phyloP scores from a whole-genome alignment of 2,797 vertebrate genomes.

The Hybognathus amarus region DNA sequence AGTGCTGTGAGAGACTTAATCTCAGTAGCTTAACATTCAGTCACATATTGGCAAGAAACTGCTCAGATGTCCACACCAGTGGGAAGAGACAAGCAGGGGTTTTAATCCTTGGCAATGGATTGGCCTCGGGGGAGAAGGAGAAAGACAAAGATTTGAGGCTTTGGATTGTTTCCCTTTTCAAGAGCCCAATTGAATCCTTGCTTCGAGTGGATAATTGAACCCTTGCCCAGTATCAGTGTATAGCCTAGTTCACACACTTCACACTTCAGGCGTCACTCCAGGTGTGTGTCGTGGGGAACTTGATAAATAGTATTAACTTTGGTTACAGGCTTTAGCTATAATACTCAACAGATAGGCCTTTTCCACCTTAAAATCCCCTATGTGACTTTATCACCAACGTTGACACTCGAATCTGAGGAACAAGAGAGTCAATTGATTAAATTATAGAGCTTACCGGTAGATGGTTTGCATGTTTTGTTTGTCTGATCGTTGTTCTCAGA shows the following conservation, averaged over 20 bases:
- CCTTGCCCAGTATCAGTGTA: conserved; percentile 37
- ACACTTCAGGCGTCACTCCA: conserved; percentile 33
- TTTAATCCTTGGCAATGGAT: conserved; percentile 41
- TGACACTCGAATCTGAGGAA: not conserved
- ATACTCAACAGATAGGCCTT: not conserved
- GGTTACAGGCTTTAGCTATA: not conserved
- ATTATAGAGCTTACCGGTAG: not conserved
- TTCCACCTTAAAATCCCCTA: conserved; percentile 6
- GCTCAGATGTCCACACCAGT: conserved; percentile 33
- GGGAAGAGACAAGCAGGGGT: conserved; percentile 16
- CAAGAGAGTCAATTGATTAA: not conserved
- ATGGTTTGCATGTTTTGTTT: conserved; percentile 4
- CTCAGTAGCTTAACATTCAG: conserved; percentile 18
- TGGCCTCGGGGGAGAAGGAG: conserved; percentile 14
- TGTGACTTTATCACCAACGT: not conserved
- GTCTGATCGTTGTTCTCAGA: not conserved
- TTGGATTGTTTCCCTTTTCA: conserved; percentile 46
- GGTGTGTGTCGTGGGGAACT: not conserved
- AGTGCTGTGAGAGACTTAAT: conserved; percentile 11
- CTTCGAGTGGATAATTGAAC: conserved; percentile 45
- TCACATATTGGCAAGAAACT: conserved; percentile 8
- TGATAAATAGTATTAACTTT: conserved; percentile 18
- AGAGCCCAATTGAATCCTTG: conserved; percentile 31
- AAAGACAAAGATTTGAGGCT: conserved; percentile 37
- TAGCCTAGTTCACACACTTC: conserved; percentile 37